Conservation (phyloP, 2,888 invertebrate genomes). For the Criorhina ranunculi region DNA sequence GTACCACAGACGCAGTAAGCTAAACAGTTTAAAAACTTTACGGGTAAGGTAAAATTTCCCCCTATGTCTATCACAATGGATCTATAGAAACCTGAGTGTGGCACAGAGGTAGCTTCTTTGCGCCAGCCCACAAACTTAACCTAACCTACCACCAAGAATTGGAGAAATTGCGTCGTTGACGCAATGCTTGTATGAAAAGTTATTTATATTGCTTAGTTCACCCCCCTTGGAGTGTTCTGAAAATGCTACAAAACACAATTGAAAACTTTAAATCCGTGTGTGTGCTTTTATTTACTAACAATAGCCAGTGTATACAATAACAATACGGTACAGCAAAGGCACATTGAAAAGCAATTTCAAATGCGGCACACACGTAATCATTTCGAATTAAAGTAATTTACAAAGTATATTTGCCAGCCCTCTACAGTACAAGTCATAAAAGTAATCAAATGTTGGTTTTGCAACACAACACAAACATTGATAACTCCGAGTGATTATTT, state of each 20-base stretch:
- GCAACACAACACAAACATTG: conserved; percentile 24
- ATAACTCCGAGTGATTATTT: conserved; percentile 25
- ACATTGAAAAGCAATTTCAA: conserved; percentile 30
- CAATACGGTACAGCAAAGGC: conserved; percentile 1
- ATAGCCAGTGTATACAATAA: conserved; percentile 9
- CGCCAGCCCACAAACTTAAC: too few species aligned
- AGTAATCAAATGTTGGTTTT: conserved; percentile 37
- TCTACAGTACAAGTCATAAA: conserved; percentile 6
- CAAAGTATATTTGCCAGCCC: conserved; percentile 1
- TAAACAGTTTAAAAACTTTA: too few species aligned
- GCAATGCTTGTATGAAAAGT: too few species aligned
- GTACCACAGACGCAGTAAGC: too few species aligned
- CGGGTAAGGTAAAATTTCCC: too few species aligned
- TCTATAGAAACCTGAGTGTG: too few species aligned
- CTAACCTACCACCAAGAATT: too few species aligned
- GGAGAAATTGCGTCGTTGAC: too few species aligned
- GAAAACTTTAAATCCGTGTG: background rate
- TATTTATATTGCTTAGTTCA: background rate
- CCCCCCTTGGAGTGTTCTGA: background rate
- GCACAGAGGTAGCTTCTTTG: too few species aligned
- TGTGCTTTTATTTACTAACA: conserved; percentile 28
- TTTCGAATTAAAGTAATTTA: conserved; percentile 11
- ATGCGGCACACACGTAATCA: conserved; percentile 10
- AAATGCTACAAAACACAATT: background rate
- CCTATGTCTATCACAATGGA: too few species aligned